These are phyloP conservation scores for Ashinkailepas kermadecensis DNA, from an alignment of 2,888 invertebrate species.

Conservation along the genomic window DNA sequence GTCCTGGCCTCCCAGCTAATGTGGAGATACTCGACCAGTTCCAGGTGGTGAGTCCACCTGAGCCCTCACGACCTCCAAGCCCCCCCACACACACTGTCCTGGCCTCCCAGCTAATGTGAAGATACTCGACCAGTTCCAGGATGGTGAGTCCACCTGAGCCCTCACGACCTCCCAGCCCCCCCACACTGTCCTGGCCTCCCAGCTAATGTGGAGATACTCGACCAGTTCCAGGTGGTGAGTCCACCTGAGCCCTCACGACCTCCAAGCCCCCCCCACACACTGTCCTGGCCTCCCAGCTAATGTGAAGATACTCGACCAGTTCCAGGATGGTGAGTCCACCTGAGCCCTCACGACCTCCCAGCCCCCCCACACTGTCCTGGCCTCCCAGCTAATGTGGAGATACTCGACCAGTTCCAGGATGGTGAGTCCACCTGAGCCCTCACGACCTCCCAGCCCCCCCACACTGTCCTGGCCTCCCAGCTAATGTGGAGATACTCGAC, in stretches of 20 bases:
- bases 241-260: too few relatives aligned
- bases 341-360: too few relatives aligned
- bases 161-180: too few relatives aligned
- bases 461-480: too few relatives aligned
- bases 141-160: neutral
- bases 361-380: too few relatives aligned
- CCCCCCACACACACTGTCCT: too few relatives aligned
- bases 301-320: conserved; percentile 44
- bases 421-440: neutral
- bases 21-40: conserved; percentile 44
- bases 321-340: neutral
- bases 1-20: conserved; percentile 39
- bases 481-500: conserved; percentile 47
- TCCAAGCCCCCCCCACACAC: too few relatives aligned
- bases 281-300: conserved; percentile 38
- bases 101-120: conserved; percentile 47
- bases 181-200: too few relatives aligned
- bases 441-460: too few relatives aligned
- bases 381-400: conserved; percentile 48
- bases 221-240: neutral
- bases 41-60: neutral
- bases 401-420: conserved; percentile 37
- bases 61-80: too few relatives aligned
- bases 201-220: conserved; percentile 48
- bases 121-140: conserved; percentile 38